Base-by-base conservation (phyloP, 2,888 invertebrate species). In the Salticus scenicus region DNA sequence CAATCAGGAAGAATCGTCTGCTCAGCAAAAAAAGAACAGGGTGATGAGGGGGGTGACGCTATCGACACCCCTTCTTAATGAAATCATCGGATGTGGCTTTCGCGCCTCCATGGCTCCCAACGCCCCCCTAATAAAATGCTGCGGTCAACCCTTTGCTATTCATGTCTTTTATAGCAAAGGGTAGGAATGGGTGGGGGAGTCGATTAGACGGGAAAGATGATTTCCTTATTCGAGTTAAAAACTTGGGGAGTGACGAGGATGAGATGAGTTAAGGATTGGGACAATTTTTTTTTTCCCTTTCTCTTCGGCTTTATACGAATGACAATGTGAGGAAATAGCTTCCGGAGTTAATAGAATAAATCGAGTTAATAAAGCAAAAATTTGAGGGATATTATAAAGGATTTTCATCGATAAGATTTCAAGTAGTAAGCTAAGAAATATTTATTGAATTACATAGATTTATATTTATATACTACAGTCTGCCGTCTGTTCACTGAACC, bases 21-120 rank as follows among this genome's bases (percentile, higher is more conserved):
- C 76, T 83, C 83, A 83, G 83, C 83, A 83, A 33, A 64, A 81
- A 67, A 72, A 73, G 63, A 51, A 42, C 67, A 57, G 72, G n/a
- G 20, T 28, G 73, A 24, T 14, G 51, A 31, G 30, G 73, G 28
- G 73, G 73, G 73, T 33, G 57, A 51, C 57, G 70, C 57, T 70
- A 82, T 82, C 83, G 83, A 83, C 76, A 83, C 83, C 83, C 82
- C 83, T 66, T 83, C 83, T 72, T 82, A 83, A 83, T 83, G 83
- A 83, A 83, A 83, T 83, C 83, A 83, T 77, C 64, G 76, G 57
- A 70, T 69, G 64, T 64, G 76, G 33, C 67, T 83, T 83, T 83
- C 83, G 83, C 83, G 83, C 82, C 82, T 82, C 69, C 41, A 17
- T 81, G 81, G 74, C 81, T 81, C 63, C 78, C 24, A 71, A 73